Evolutionary conservation across 2,113 vertebrate genomes (phyloP).

Genomic region (Sander vitreus): DNA sequence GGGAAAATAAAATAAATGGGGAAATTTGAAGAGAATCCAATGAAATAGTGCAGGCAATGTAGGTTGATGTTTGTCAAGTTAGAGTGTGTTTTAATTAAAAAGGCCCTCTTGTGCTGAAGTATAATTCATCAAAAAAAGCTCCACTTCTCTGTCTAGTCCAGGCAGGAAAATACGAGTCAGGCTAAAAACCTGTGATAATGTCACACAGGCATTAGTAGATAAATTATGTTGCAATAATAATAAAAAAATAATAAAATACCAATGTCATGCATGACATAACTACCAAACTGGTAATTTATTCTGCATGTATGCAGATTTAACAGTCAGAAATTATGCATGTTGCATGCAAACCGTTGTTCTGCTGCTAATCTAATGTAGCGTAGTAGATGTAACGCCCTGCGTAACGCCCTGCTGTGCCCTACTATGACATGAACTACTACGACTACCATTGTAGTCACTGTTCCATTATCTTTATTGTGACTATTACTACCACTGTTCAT

Average conservation of each 20-base stretch:
- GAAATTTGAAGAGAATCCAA: constrained; percentile 55
- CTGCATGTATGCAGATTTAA: constrained; percentile 10
- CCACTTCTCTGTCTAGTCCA: not conserved
- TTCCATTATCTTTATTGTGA: no score
- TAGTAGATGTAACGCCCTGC: no score
- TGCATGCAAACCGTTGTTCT: constrained; percentile 16
- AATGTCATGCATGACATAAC: constrained; percentile 23
- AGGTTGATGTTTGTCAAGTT: constrained; percentile 75
- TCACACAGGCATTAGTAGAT: constrained; percentile 46
- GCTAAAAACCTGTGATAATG: constrained; percentile 39
- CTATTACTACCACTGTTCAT: no score
- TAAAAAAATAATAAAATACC: not conserved
- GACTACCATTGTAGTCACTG: no score
- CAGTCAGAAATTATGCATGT: not conserved
- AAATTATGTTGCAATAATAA: constrained; percentile 23
- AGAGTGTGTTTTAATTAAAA: constrained; percentile 62
- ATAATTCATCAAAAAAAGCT: constrained; percentile 47
- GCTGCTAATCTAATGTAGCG: not conserved
- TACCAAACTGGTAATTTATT: constrained; percentile 11
- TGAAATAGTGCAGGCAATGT: constrained; percentile 54
- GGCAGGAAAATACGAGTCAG: constrained; percentile 41
- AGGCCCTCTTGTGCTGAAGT: constrained; percentile 34
- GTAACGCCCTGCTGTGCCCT: no score
- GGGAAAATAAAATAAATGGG: constrained; percentile 31
- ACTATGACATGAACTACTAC: no score